Evolutionary conservation across 2,888 invertebrate species (phyloP), one percentile per base, ranked within the genome.

Genomic region (Osmoderma eremita): DNA sequence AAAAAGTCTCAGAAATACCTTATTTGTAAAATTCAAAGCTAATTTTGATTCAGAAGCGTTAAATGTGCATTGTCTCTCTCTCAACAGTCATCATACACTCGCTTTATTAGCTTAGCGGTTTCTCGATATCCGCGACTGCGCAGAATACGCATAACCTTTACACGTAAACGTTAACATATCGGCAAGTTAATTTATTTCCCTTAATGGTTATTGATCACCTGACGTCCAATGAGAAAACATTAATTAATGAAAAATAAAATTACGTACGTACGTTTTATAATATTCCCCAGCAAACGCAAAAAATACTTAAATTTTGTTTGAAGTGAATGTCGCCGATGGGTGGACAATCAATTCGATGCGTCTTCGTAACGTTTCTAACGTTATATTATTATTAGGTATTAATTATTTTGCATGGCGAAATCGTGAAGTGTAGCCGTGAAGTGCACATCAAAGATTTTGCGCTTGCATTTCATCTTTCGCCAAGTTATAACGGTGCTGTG

Each of bases 231-330:
- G 41, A 22, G 41, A 56, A 41, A 13, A 41, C 30, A 5, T 53
- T 17, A 53, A 38, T 53, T 56, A 41, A 56, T 56, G 56, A 22
- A 56, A 56, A 56, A 56, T 56, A 56, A 56, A 56, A 56, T 56
- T 56, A 20, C 20, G 22, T n/a, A n/a, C 39, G 20, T 41, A 24
- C 13, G 56, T 56, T 41, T 56, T 22, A 41, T 41, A 39, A 56
- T 56, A 18, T 15, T 24, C 22, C 13, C 22, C 15, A 56, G 41
- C n/a, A 20, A 24, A 10, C 18, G 39, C 20, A 56, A 56, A n/a
- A n/a, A n/a, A n/a, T n/a, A n/a, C n/a, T n/a, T n/a, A n/a, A n/a
- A n/a, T n/a, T n/a, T n/a, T n/a, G n/a, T n/a, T n/a, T n/a, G n/a
- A n/a, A n/a, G n/a, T n/a, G n/a, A n/a, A n/a, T n/a, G n/a, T n/a